A percentile compares a stretch with the other conserved stretches of the same genome.
Evolutionary conservation across 1,140 invertebrate genomes (phyloP).

Genomic region (Atta cephalotes): DNA sequence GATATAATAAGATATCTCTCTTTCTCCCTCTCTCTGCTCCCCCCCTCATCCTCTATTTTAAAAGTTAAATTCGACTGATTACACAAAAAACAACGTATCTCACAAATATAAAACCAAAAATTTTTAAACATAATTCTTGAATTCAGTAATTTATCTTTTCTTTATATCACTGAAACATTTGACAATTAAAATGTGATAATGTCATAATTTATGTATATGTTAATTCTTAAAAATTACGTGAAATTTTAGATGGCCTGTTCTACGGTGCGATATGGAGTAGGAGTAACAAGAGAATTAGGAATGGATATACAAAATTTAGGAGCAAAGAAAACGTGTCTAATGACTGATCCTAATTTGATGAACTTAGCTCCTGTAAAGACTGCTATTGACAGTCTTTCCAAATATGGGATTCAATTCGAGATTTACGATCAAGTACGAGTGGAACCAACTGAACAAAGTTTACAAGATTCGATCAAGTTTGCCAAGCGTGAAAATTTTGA

Average conservation of each 20-base stretch:
- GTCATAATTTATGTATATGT: neutral
- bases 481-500: constrained; percentile 91
- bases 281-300: constrained; percentile 94
- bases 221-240: constrained; percentile 17
- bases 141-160: neutral
- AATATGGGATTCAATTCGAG: constrained; percentile 90
- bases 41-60: neutral
- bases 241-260: constrained; percentile 93
- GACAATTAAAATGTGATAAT: neutral
- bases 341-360: constrained; percentile 92
- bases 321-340: constrained; percentile 93
- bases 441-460: constrained; percentile 94
- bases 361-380: constrained; percentile 90
- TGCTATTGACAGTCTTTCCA: constrained; percentile 91
- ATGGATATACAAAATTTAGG: constrained; percentile 93
- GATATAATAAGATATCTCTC: too few species aligned
- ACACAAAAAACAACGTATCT: neutral
- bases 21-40: too few species aligned
- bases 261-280: constrained; percentile 94
- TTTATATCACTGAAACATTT: neutral
- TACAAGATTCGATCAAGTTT: constrained; percentile 93
- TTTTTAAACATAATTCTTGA: neutral
- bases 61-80: neutral
- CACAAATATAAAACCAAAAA: neutral
- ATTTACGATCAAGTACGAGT: constrained; percentile 94